Base-by-base conservation (phyloP, 1,140 invertebrate species). In the Apocrypta bakeri region DNA sequence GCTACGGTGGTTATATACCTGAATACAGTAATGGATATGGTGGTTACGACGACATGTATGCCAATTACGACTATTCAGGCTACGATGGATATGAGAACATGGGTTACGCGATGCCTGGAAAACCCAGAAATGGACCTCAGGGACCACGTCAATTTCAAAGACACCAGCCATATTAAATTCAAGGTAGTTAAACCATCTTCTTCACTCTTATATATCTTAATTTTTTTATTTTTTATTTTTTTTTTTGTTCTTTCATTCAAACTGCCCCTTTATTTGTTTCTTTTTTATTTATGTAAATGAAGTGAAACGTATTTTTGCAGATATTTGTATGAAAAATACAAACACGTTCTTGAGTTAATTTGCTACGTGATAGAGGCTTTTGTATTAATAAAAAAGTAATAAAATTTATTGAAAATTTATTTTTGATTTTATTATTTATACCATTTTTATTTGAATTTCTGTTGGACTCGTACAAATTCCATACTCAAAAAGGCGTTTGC, bases 111-210 rank as follows among this genome's bases (percentile, higher is more conserved):
- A 87, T 86, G 79, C 78, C 79, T 21, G 90, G 88, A 71, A 92
- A 92, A 85, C 92, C 90, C 27, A 85, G 90, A 87, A 92, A 90
- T 82, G 91, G 90, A 75, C 90, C 88, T 85, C 91, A 89, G 73
- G 92, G 90, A 68, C 90, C 89, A 3, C 91, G 92, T 85, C 92
- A 92, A 81, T 92, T 92, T 86, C 92, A 92, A 84, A 90, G 92
- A 91, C 92, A 93, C 87, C 91, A 92, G 85, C 92, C 92, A n/a
- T 93, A 93, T 84, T 93, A 91, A 90, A 63, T 79, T 64, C 42
- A 79, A 84, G 74, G 79, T 84, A 84, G 73, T 72, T 68, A 66
- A 21, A 66, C 27, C 63, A 42, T 3, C 63, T 71, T 80, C 48
- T 63, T 79, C 12, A 64, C 61, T 2, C 12, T 25, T 63, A 21